Base-by-base conservation (phyloP, 2,888 invertebrate species). In the Uloborus plumipes region DNA sequence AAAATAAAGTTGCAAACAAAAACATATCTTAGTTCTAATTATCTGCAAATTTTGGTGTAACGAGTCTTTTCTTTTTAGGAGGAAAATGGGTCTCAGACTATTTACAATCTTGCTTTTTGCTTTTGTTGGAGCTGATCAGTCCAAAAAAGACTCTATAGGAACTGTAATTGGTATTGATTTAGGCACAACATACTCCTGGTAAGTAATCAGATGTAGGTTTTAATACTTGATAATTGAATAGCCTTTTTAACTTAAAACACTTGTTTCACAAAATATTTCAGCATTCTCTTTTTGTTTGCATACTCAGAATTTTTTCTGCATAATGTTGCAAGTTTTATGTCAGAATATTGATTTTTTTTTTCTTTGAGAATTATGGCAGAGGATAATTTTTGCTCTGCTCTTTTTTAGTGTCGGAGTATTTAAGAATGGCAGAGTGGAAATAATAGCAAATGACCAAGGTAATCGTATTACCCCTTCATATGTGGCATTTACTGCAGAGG, bases 181-280 rank as follows among this genome's bases (percentile, higher is more conserved):
- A 89, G 98, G 98, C 88, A 99, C 98, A 86, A 99, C 98, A 71
- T 99, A 99, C 90, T 99, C 98, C 87, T 99, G 98, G 98, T 98
- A 91, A 93, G 93, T 26, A 26, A 26, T 26, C 26, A 26, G 4
- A 26, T 26, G n/a, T n/a, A n/a, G n/a, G n/a, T n/a, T n/a, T n/a
- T n/a, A n/a, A n/a, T n/a, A n/a, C n/a, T n/a, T n/a, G n/a, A n/a
- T n/a, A n/a, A n/a, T n/a, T n/a, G n/a, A n/a, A n/a, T n/a, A n/a
- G n/a, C n/a, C n/a, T n/a, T n/a, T n/a, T n/a, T n/a, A n/a, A n/a
- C n/a, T n/a, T n/a, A n/a, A n/a, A n/a, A n/a, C n/a, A n/a, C n/a
- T n/a, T n/a, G n/a, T n/a, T n/a, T n/a, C n/a, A n/a, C n/a, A n/a
- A n/a, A n/a, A n/a, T n/a, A n/a, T n/a, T n/a, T n/a, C n/a, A n/a